Evolutionary conservation across 2,797 vertebrate species (phyloP), one percentile per base, ranked within the genome.

Genomic region (Lerista edwardsae): DNA sequence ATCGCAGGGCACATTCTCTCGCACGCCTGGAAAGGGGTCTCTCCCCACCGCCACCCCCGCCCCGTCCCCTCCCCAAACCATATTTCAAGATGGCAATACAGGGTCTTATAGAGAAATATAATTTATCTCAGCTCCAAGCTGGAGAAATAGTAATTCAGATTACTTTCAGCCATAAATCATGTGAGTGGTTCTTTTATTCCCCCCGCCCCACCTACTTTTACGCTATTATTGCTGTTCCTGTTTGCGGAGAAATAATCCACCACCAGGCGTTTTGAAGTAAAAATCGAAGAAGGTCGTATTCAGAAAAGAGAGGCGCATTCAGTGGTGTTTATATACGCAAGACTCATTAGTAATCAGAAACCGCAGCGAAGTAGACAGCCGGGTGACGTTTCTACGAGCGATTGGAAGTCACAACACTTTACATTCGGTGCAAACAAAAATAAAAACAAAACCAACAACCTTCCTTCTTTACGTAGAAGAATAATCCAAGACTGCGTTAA

Each of bases 141-240:
- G 69, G 82, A 91, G 84, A 90, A 92, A 89, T 44, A 75, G n/a
- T 84, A 84, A 89, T 51, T 84, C 89, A 9, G 74, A 85, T 92
- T 74, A 82, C 84, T 83, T 80, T 74, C 77, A 80, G 65, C 31
- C 84, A 62, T 91, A 87, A 92, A 90, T 91, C 87, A 88, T 1
- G 2, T 1, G 1, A 65, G 84, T 44, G 59, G 74, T 27, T 0
- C 68, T 78, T 39, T 0, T 51, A 51, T 51, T 39, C 0, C 29
- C 39, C 10, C 14, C 15, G 14, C 3, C 11, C 72, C 25, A 29
- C 72, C n/a, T 44, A n/a, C n/a, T n/a, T n/a, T n/a, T n/a, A n/a
- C n/a, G n/a, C n/a, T n/a, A n/a, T n/a, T n/a, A n/a, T n/a, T 74
- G 74, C 6, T 29, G 1, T 65, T 87, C 76, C 23, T 5, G 5